Evolutionary conservation across 2,113 vertebrate species (phyloP).

Genomic region (Barbus barbus): DNA sequence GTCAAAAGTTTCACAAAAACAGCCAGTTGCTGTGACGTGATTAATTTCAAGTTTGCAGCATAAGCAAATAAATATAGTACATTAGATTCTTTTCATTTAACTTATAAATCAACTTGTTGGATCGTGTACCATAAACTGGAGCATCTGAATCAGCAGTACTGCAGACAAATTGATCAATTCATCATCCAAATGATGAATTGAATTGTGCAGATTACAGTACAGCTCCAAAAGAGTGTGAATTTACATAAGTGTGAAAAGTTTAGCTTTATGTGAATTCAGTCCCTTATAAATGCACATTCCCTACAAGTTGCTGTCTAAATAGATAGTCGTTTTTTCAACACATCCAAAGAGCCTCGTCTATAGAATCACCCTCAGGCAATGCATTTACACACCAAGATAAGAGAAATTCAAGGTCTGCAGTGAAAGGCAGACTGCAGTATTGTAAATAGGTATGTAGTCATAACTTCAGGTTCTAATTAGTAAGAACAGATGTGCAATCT

Average conservation of each 20-base stretch:
- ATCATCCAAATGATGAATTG: constrained; percentile 4
- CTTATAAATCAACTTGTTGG: constrained; percentile 5
- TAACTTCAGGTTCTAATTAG: constrained; percentile 61
- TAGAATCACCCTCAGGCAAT: background rate
- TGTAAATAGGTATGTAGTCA: constrained; percentile 40
- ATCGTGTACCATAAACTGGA: background rate
- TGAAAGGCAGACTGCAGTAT: constrained; percentile 46
- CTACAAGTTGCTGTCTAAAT: background rate
- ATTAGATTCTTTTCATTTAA: constrained; percentile 1
- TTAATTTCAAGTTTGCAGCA: background rate
- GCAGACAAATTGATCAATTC: background rate
- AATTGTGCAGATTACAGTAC: background rate
- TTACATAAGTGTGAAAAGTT: constrained; percentile 3
- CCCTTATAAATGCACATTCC: background rate
- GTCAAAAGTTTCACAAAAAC: background rate
- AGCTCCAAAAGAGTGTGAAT: constrained; percentile 14
- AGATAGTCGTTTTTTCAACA: background rate
- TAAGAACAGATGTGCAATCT: constrained; percentile 62
- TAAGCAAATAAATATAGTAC: constrained; percentile 1
- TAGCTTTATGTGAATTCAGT: background rate
- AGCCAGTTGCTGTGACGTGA: background rate
- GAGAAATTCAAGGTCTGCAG: background rate
- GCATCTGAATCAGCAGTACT: background rate
- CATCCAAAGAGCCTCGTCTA: background rate
- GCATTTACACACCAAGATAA: constrained; percentile 18